Percentiles rank a stretch among this genome's conserved stretches.
Evolutionary conservation across 30 jellyfish, hydroid and myxozoan genomes (phyloP).

Genomic region (Cassiopea andromeda): DNA sequence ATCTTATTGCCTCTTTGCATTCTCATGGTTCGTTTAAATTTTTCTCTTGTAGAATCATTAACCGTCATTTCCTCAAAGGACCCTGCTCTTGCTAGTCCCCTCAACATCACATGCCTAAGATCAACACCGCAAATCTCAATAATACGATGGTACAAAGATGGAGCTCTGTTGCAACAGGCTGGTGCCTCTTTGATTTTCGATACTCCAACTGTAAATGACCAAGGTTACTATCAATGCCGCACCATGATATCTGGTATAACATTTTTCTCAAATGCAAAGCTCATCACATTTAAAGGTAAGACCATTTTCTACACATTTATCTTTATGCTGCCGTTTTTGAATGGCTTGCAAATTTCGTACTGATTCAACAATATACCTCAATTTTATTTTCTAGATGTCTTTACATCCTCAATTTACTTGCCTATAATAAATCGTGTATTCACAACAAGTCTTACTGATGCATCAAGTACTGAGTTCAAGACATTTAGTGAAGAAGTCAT

Average conservation of each 20-base stretch:
- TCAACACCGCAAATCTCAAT: background rate
- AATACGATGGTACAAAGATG: conserved; percentile 52
- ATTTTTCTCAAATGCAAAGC: conserved; percentile 2
- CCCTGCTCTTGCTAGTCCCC: background rate
- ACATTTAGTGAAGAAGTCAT: background rate
- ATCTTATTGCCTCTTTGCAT: background rate
- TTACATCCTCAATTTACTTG: conserved; percentile 17
- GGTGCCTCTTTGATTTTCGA: background rate
- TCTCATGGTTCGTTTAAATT: background rate
- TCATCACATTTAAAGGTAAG: conserved; percentile 31
- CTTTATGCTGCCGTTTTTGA: background rate
- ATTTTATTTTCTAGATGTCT: background rate
- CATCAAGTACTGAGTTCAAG: conserved; percentile 23
- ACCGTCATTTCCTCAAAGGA: background rate
- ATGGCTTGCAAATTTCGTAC: no score
- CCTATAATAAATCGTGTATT: conserved; percentile 3
- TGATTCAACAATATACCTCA: no score
- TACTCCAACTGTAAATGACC: conserved; percentile 3
- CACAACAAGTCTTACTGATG: conserved; percentile 12
- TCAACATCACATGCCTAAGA: conserved; percentile 29
- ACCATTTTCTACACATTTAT: background rate
- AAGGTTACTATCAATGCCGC: conserved; percentile 41
- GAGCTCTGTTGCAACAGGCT: conserved; percentile 1
- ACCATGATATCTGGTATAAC: background rate
- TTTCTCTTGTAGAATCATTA: conserved; percentile 20